These are phyloP conservation scores for Erebia epiphron DNA, from an alignment of 2,888 invertebrate species.

Conservation along the genomic window DNA sequence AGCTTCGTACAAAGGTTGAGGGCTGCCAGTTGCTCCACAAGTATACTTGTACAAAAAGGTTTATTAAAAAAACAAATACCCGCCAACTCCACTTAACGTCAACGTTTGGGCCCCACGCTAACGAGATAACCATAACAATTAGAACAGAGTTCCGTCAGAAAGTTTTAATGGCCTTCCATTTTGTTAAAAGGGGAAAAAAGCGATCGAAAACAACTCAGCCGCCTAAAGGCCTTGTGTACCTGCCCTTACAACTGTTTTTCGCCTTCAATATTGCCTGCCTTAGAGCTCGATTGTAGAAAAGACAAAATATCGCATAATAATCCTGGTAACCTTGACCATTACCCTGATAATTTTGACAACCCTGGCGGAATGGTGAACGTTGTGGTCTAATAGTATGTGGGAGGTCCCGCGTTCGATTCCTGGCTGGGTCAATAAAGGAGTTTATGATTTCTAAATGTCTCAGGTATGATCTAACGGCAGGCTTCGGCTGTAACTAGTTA, in stretches of 20 bases:
- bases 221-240: slow-evolving; percentile 45
- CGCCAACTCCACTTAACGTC: slow-evolving; percentile 47
- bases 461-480: too few species aligned
- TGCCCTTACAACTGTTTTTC: slow-evolving; percentile 42
- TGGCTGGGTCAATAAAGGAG: too few species aligned
- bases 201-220: slow-evolving; percentile 56
- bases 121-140: slow-evolving; percentile 71
- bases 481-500: too few species aligned
- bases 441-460: too few species aligned
- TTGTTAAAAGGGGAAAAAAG: slow-evolving; percentile 52
- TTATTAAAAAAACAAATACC: slow-evolving; percentile 28
- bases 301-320: not conserved
- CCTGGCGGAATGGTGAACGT: too few species aligned
- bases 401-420: too few species aligned
- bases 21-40: not conserved
- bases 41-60: slow-evolving; percentile 20
- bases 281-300: not conserved
- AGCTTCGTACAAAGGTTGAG: slow-evolving; percentile 9
- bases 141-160: slow-evolving; percentile 65
- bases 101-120: slow-evolving; percentile 47
- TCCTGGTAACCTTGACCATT: not conserved
- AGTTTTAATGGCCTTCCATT: slow-evolving; percentile 74
- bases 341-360: not conserved
- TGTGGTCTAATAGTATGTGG: too few species aligned
- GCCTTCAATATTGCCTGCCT: slow-evolving; percentile 31